Conservation (phyloP, 2,113 vertebrate genomes). For the Carettochelys insculpta region DNA sequence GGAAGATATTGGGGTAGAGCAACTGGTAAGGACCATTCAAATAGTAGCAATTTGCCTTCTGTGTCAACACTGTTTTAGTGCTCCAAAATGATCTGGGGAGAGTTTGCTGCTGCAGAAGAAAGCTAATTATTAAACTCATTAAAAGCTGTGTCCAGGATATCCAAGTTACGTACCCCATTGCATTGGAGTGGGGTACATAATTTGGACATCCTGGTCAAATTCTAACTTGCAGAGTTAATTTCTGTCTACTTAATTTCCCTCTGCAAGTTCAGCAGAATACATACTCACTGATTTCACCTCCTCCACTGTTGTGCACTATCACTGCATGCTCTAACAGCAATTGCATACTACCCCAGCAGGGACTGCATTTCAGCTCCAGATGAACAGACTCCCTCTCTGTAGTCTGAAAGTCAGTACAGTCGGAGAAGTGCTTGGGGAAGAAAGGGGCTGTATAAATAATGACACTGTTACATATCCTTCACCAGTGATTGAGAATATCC, state of each 20-base stretch:
- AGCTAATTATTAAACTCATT: background rate
- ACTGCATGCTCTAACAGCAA: background rate
- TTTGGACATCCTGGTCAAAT: background rate
- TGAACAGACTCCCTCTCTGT: background rate
- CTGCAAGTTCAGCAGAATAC: background rate
- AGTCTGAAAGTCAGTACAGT: background rate
- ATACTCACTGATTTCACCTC: background rate
- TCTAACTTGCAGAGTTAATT: background rate
- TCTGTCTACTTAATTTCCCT: background rate
- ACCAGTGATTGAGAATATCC: background rate
- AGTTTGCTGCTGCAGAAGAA: background rate
- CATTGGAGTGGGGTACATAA: background rate
- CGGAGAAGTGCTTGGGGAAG: background rate
- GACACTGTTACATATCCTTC: background rate
- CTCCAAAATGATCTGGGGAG: background rate
- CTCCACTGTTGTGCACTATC: background rate
- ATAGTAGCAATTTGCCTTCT: background rate
- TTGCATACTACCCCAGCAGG: background rate
- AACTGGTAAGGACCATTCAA: accelerated
- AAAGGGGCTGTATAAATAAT: background rate
- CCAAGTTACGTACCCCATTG: background rate
- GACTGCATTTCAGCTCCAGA: background rate
- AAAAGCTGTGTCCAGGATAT: too few species aligned
- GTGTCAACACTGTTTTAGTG: background rate
- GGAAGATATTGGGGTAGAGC: background rate